phyloP scores from a whole-genome alignment of 2,113 vertebrate genomes.

The Aplodontia rufa region DNA sequence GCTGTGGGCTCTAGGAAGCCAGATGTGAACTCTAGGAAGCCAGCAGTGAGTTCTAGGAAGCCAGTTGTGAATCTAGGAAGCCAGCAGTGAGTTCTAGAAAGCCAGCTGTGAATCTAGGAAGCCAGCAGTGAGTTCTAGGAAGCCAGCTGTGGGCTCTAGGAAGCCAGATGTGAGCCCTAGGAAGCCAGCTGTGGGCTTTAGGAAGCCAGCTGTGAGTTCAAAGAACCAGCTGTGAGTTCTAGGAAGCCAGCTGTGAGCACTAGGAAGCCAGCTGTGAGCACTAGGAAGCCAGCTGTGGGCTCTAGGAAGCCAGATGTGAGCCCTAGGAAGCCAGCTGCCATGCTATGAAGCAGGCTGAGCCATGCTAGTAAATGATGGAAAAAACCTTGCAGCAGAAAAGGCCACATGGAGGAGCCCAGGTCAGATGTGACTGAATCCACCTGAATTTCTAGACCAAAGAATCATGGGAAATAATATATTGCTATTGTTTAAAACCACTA shows the following conservation, averaged over 20 bases:
- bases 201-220: too few species aligned
- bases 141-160: neutral
- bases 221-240: neutral
- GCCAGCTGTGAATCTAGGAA: neutral
- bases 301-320: neutral
- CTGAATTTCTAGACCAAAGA: neutral
- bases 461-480: neutral
- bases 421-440: neutral
- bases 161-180: neutral
- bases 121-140: neutral
- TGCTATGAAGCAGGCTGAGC: neutral
- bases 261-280: neutral
- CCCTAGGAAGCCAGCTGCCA: neutral
- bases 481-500: neutral
- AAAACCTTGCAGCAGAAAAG: too few species aligned
- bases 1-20: too few species aligned
- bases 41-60: too few species aligned
- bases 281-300: neutral
- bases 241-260: neutral
- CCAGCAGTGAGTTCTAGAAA: neutral
- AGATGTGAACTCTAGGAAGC: neutral
- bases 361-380: neutral
- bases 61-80: too few species aligned
- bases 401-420: fast-evolving
- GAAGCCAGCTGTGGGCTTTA: neutral